Conservation (phyloP, 2,797 vertebrate genomes). For the Mormyrus hasselquistii region DNA sequence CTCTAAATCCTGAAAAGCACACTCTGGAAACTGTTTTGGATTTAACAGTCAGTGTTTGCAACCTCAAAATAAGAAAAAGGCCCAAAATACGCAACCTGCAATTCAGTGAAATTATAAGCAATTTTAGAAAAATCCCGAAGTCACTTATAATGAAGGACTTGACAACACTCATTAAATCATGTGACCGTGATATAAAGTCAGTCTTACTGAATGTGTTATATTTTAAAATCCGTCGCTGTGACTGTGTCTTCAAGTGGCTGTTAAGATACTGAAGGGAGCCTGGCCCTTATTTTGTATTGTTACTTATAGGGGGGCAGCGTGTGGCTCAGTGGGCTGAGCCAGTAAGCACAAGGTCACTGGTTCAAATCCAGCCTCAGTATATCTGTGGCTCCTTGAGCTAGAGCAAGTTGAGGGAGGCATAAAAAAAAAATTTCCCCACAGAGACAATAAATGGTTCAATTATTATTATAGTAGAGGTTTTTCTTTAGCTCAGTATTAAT, state of each 20-base stretch:
- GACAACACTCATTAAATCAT: not conserved
- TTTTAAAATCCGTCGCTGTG: not conserved
- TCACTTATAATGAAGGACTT: not conserved
- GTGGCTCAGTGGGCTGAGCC: no score
- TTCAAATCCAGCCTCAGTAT: no score
- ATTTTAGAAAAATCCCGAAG: not conserved
- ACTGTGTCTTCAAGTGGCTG: not conserved
- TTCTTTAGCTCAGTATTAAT: not conserved
- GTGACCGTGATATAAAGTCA: not conserved
- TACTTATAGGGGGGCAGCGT: not conserved
- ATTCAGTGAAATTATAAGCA: not conserved
- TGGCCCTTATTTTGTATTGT: not conserved
- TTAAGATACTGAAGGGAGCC: not conserved
- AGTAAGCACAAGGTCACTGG: no score
- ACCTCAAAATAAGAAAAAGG: not conserved
- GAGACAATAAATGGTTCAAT: no score
- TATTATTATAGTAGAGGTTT: not conserved
- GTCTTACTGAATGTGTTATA: not conserved
- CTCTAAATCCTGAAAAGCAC: not conserved
- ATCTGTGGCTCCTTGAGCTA: no score
- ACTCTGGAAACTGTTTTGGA: not conserved
- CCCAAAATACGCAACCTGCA: not conserved
- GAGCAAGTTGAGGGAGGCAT: no score
- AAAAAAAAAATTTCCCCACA: no score
- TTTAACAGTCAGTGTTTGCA: not conserved